Percentiles rank a stretch among this genome's conserved stretches.
These are phyloP conservation scores for Leptopilina clavipes DNA, from an alignment of 1,140 invertebrate genomes.

Conservation along the genomic window DNA sequence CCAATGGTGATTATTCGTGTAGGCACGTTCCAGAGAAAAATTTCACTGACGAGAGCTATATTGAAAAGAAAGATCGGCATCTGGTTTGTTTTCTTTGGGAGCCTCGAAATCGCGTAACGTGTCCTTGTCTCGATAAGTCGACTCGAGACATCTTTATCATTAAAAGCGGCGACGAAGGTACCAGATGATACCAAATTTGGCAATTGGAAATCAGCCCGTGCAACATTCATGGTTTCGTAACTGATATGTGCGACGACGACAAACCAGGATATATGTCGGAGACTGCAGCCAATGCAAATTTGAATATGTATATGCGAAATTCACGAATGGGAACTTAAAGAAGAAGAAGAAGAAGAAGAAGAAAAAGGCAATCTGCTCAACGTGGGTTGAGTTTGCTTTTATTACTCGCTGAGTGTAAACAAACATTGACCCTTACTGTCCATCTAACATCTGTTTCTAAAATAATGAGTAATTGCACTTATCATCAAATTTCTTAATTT, in stretches of 20 bases:
- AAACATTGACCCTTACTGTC: not conserved
- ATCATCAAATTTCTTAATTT: not conserved
- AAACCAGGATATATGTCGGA: not conserved
- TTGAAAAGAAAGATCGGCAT: conserved; percentile 12
- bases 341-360: no score
- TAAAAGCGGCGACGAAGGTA: conserved; percentile 7
- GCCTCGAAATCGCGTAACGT: conserved; percentile 1
- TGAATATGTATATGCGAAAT: no score
- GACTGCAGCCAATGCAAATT: no score
- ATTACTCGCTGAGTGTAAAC: not conserved
- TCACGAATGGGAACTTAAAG: no score
- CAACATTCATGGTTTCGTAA: conserved; percentile 45
- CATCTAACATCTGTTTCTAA: not conserved
- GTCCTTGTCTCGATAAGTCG: not conserved
- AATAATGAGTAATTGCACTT: not conserved
- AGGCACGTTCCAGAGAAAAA: not conserved
- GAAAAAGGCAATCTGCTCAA: no score
- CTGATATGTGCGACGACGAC: not conserved
- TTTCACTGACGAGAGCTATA: not conserved
- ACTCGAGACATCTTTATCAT: conserved; percentile 8
- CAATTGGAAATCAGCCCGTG: conserved; percentile 40
- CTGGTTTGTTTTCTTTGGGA: not conserved
- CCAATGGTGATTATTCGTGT: not conserved
- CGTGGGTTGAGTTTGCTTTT: no score
- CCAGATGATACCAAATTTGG: conserved; percentile 49